Percentiles rank a stretch among this genome's conserved stretches.
These are phyloP conservation scores for Nesometra sesokonis DNA, from an alignment of 35 echinoderm and acorn worm genomes.

Conservation along the genomic window DNA sequence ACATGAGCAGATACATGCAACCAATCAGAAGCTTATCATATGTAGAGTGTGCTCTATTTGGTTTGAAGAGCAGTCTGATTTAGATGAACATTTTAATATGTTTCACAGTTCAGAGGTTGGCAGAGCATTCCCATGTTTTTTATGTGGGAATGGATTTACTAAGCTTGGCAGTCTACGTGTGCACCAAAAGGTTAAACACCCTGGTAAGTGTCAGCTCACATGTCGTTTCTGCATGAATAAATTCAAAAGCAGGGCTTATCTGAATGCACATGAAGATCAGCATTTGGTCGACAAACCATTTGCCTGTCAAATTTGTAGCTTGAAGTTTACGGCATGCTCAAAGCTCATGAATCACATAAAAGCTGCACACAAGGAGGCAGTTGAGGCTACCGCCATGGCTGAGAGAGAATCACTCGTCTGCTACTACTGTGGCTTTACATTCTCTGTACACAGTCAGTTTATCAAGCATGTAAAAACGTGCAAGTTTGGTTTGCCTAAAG, in stretches of 20 bases:
- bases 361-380: not conserved
- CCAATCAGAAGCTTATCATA: not conserved
- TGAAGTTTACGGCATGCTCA: not conserved
- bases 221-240: not conserved
- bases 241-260: not conserved
- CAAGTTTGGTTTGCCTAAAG: not conserved
- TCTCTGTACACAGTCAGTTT: not conserved
- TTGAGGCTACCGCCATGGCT: not conserved
- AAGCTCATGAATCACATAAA: not conserved
- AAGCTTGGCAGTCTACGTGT: not conserved
- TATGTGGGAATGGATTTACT: not conserved
- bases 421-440: not conserved
- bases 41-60: not conserved
- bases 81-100: not conserved
- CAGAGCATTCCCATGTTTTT: not conserved
- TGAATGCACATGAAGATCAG: not conserved
- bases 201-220: not conserved
- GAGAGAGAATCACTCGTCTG: not conserved
- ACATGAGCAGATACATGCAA: not conserved
- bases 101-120: not conserved
- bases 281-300: not conserved
- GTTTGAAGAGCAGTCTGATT: not conserved
- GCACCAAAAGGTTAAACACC: not conserved
- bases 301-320: not conserved
- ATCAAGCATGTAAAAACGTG: not conserved